Conservation (phyloP, 2,113 vertebrate species). For the Casuarius casuarius region DNA sequence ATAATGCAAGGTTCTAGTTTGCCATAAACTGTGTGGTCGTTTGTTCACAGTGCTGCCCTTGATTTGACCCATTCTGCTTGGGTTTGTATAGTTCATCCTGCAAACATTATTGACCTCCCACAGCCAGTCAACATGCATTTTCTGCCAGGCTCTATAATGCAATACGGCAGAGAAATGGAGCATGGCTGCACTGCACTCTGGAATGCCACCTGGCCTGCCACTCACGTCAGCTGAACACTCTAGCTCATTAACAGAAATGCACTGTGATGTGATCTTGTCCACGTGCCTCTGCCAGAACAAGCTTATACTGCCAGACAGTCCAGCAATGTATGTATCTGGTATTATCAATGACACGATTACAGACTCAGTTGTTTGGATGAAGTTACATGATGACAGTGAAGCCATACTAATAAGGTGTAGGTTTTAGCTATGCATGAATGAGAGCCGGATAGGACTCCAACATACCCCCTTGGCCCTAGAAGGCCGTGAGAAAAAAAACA, state of each 20-base stretch:
- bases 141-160: not conserved
- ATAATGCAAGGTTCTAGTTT: not conserved
- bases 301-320: not conserved
- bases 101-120: not conserved
- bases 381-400: not conserved
- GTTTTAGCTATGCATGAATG: not conserved
- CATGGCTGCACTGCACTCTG: not conserved
- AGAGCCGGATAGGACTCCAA: not conserved
- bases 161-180: not conserved
- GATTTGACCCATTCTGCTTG: not conserved
- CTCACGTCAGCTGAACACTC: not conserved
- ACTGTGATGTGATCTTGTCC: not conserved
- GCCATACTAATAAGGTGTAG: not conserved
- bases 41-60: not conserved
- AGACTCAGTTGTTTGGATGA: not conserved
- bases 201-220: not conserved
- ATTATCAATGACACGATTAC: not conserved
- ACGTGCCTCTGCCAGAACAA: not conserved
- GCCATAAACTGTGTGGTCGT: not conserved
- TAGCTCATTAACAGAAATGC: not conserved
- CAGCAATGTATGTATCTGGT: not conserved
- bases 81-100: not conserved
- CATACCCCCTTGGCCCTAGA: not conserved
- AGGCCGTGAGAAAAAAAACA: not conserved
- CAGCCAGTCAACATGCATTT: not conserved